Evolutionary conservation across 92 coral and sea anemone species (phyloP), one percentile per base, ranked within the genome.

Genomic region (Scolanthus callimorphus): DNA sequence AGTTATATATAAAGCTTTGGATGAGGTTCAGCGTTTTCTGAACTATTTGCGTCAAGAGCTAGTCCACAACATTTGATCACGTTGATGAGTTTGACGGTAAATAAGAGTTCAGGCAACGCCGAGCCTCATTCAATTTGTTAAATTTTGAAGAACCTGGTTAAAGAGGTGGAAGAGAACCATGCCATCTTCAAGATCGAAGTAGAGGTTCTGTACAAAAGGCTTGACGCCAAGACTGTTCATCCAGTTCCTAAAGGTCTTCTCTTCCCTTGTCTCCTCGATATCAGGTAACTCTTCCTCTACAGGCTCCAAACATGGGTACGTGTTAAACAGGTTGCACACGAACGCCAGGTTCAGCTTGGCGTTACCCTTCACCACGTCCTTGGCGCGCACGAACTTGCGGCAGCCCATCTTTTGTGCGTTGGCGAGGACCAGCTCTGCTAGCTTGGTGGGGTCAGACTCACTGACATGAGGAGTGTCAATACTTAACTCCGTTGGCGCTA

Each of bases 211-310:
- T 12, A 92, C 94, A 51, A 77, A 85, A 10, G 98, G 98, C 48
- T 57, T 92, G 3, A 92, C 90, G 1, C 98, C 98, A 69, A 92
- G 86, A 57, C 98, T 92, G 79, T 92, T 92, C 84, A 92, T 92
- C 98, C 98, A 92, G 59, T 92, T 92, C 15, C 98, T 74, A 46
- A 92, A 89, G 17, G 97, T 92, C 59, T 92, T 92, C 77, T 92
- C 98, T 45, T 92, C 98, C 10, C 96, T 74, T 4, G 96, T 92
- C 63, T 92, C 98, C 57, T 92, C 98, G 39, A 89, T 71, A 39
- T 89, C 90, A 0, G 89, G 77, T 11, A 80, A 15, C 27, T 88
- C 96, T 27, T 84, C 78, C 15, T 82, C 96, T 4, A 71, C 76
- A 17, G 85, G 85, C 51, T 84, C 90, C 68, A 92, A 76, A 2